A percentile compares a stretch with the other conserved stretches of the same genome.
phyloP scores from a whole-genome alignment of 2,888 invertebrate genomes.

The Fragum sueziense region DNA sequence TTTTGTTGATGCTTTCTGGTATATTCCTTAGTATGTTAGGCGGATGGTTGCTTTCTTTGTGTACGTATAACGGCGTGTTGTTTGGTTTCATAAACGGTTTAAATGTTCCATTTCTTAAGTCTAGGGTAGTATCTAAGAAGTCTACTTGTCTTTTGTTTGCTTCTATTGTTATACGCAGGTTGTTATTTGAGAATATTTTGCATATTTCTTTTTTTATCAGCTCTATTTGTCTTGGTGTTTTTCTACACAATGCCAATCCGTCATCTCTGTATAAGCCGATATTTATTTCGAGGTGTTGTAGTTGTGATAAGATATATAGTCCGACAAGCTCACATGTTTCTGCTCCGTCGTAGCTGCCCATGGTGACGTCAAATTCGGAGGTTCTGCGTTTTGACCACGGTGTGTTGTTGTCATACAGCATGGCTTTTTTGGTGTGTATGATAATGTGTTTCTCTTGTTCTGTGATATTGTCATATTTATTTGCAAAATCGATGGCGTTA shows the following conservation, averaged over 20 bases:
- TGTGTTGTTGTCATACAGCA: background rate
- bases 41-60: conserved; percentile 11
- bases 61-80: background rate
- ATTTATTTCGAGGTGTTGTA: background rate
- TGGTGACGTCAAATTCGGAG: background rate
- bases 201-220: conserved; percentile 7
- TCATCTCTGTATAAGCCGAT: background rate
- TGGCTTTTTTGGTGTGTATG: background rate
- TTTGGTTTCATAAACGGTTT: background rate
- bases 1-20: conserved; percentile 3
- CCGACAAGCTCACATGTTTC: conserved; percentile 4
- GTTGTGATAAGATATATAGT: conserved; percentile 5
- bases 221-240: background rate
- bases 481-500: background rate
- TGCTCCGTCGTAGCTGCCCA: background rate
- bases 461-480: background rate
- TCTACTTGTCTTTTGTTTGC: background rate
- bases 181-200: background rate
- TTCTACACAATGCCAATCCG: background rate
- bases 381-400: background rate
- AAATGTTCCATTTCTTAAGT: background rate
- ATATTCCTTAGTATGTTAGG: background rate
- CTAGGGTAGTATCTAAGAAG: conserved; percentile 1
- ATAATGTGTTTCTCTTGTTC: background rate
- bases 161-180: background rate